Base-by-base conservation (phyloP, 2,113 vertebrate genomes). In the Calyptomena viridis region DNA sequence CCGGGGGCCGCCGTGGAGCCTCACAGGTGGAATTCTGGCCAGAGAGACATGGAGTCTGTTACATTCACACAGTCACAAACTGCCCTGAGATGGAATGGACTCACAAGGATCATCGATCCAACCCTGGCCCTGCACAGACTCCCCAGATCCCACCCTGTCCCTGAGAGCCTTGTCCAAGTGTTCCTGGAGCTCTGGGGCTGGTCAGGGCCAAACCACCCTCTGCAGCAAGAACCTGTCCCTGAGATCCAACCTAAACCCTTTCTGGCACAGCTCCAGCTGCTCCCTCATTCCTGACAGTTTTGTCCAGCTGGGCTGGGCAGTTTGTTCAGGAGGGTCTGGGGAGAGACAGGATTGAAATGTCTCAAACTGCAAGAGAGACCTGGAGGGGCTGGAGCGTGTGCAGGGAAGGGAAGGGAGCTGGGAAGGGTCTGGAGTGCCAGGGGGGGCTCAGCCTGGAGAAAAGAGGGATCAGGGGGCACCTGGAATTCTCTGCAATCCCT, bases 141-240 rank as follows among this genome's bases (percentile, higher is more conserved):
- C 9, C 22, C 4, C 53, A 44, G 11, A 6, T 4, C 31, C 72
- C 37, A 23, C 1, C 53, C 37, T 14, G 44, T 1, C 25, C 62
- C 53, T 25, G 30, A 18, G 1, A 46, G n/a, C 2, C 0, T 0
- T 35, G 59, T 14, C 59, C 58, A 33, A 64, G 18, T 0, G 0
- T 28, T 28, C 28, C 59, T 24, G 21, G 52, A 50, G 44, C 72
- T 59, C 52, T 47, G 82, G 59, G 69, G 40, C 58, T n/a, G 80
- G 16, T 22, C 68, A n/a, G 49, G 23, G 69, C 59, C 67, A 28
- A 8, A 12, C 22, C 12, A 53, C 33, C 17, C 28, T 39, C 49
- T 33, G 49, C 14, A 37, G 49, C 5, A 13, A 28, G 21, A 23
- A 11, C n/a, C 28, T 33, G 46, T 25, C 4, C 27, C 39, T 14